phyloP scores from a whole-genome alignment of 2,113 vertebrate genomes.

The Aplodontia rufa region DNA sequence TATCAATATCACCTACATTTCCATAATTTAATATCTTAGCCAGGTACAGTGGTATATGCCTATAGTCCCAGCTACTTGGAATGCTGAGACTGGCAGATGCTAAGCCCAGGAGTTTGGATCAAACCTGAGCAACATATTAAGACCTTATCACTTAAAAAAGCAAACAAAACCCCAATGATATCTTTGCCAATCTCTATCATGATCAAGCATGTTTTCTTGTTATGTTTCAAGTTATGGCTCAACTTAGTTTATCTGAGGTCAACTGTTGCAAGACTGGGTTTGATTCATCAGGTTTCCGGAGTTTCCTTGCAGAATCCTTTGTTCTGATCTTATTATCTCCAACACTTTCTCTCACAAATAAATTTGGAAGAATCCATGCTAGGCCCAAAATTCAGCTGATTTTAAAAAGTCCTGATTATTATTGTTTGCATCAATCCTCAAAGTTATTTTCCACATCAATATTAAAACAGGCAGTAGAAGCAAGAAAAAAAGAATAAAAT shows the following conservation, averaged over 20 bases:
- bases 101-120: neutral
- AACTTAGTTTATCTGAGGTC: neutral
- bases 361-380: neutral
- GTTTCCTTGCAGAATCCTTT: neutral
- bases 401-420: neutral
- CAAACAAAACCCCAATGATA: neutral
- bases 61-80: neutral
- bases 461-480: neutral
- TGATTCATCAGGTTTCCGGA: neutral
- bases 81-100: neutral
- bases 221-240: neutral
- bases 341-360: neutral
- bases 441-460: neutral
- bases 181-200: neutral
- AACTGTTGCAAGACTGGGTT: neutral
- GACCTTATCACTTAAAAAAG: neutral
- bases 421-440: neutral
- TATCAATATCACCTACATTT: neutral
- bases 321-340: neutral
- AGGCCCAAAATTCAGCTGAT: neutral
- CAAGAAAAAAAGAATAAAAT: neutral
- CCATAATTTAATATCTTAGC: neutral
- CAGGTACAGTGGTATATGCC: accelerated
- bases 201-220: neutral
- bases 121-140: neutral